Percentiles rank a stretch among this genome's conserved stretches.
These are phyloP conservation scores for Smittia aterrima DNA, from an alignment of 2,888 invertebrate genomes.

Conservation along the genomic window DNA sequence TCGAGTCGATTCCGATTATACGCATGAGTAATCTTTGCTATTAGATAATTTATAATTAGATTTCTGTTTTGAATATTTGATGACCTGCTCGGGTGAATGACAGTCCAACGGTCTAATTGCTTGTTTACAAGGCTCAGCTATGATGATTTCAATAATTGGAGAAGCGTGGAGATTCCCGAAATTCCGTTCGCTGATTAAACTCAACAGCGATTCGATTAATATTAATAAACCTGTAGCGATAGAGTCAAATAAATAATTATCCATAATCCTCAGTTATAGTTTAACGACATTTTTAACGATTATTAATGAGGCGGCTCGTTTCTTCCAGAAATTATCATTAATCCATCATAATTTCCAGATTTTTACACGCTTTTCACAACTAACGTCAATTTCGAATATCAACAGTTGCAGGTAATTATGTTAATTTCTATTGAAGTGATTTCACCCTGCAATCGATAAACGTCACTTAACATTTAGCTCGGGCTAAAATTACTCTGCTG, in stretches of 20 bases:
- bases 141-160: background rate
- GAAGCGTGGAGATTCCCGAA: slow-evolving; percentile 1
- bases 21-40: slow-evolving; percentile 23
- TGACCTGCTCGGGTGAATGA: background rate
- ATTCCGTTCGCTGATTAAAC: background rate
- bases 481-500: background rate
- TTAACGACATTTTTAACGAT: slow-evolving; percentile 30
- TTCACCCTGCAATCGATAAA: background rate
- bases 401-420: background rate
- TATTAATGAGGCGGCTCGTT: slow-evolving; percentile 32
- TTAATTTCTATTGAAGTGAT: background rate
- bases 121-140: slow-evolving; percentile 19
- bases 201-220: background rate
- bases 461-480: background rate
- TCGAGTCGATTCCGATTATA: slow-evolving; percentile 15
- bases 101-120: slow-evolving; percentile 16
- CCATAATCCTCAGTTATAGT: slow-evolving; percentile 28
- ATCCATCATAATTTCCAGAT: slow-evolving; percentile 32
- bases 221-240: background rate
- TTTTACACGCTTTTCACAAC: slow-evolving; percentile 36
- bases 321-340: slow-evolving; percentile 29
- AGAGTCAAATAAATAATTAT: slow-evolving; percentile 23
- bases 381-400: background rate
- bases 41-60: slow-evolving; percentile 28
- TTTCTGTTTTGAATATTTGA: background rate